Evolutionary conservation across 1,140 invertebrate genomes (phyloP), one percentile per base, ranked within the genome.

Genomic region (Grapholita molesta): DNA sequence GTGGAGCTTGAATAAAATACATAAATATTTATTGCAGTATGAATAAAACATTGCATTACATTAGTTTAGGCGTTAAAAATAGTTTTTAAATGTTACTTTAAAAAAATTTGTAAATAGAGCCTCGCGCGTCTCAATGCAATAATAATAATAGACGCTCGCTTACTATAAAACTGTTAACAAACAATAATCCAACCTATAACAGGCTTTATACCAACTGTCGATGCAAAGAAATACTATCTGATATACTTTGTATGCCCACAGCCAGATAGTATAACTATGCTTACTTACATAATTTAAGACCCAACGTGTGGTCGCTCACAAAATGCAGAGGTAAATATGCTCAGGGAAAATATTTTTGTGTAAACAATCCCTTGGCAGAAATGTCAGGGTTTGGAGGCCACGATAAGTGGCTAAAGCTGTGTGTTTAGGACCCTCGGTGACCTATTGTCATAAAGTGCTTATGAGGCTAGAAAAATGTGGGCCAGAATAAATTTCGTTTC

Each of bases 351-450:
- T 57, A 57, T 57, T 57, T 57, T n/a, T 25, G 23, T n/a, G 53
- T 57, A 23, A 57, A 57, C 53, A 57, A 15, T 25, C 21, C 24
- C 53, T 21, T 57, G 53, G 53, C 53, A 28, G 53, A 57, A 57
- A 57, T 28, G 53, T 57, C 53, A 57, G 24, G 23, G 53, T 23
- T 57, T 57, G 53, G 21, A 25, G 24, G 53, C 53, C 8, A 57
- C 53, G 53, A 57, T 57, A 57, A 57, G 53, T 57, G 53, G 53
- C 53, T n/a, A 57, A 57, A 57, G 53, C 24, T 57, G 53, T 57
- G 21, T 57, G 53, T 57, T 57, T 57, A 57, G 53, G 53, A 12
- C 53, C n/a, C 53, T 12, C 53, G 5, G 53, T 57, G 24, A 57
- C 53, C 53, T 57, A 57, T 57, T 57, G 53, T 57, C 24, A 25